Evolutionary conservation across 1,140 invertebrate species (phyloP).

Genomic region (Tetragnatha versicolor): DNA sequence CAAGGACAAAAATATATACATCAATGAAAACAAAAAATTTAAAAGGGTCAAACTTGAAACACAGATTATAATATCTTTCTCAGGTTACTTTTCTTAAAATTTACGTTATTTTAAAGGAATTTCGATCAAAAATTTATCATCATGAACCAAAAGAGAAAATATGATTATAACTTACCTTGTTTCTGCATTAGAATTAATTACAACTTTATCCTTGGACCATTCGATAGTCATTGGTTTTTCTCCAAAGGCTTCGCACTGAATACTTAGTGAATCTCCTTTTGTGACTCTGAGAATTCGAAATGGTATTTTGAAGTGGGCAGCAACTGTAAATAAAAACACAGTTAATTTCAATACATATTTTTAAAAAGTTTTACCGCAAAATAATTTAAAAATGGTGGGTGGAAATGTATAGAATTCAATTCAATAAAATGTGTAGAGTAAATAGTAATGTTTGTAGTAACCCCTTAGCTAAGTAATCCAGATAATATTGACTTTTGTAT

Average conservation of each 20-base stretch:
- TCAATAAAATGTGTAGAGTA: neutral
- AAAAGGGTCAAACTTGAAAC: no score
- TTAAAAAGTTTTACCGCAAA: neutral
- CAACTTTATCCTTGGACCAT: constrained; percentile 61
- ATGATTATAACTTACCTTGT: constrained; percentile 24
- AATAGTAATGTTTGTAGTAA: neutral
- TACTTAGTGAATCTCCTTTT: constrained; percentile 61
- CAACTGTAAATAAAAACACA: constrained; percentile 50
- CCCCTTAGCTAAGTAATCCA: no score
- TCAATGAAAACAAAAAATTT: no score
- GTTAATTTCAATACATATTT: neutral
- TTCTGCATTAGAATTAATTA: constrained; percentile 48
- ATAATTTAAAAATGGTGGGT: neutral
- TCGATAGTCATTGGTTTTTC: constrained; percentile 63
- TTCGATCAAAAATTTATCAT: neutral
- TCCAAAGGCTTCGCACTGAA: constrained; percentile 61
- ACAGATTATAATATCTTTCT: no score
- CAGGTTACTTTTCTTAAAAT: neutral
- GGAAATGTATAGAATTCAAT: neutral
- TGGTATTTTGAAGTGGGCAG: constrained; percentile 60
- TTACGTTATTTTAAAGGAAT: neutral
- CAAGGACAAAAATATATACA: no score
- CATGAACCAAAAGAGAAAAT: neutral
- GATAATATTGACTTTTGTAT: no score
- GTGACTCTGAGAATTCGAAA: constrained; percentile 56